phyloP scores from a whole-genome alignment of 2,113 vertebrate genomes.

The Elanus axillaris region DNA sequence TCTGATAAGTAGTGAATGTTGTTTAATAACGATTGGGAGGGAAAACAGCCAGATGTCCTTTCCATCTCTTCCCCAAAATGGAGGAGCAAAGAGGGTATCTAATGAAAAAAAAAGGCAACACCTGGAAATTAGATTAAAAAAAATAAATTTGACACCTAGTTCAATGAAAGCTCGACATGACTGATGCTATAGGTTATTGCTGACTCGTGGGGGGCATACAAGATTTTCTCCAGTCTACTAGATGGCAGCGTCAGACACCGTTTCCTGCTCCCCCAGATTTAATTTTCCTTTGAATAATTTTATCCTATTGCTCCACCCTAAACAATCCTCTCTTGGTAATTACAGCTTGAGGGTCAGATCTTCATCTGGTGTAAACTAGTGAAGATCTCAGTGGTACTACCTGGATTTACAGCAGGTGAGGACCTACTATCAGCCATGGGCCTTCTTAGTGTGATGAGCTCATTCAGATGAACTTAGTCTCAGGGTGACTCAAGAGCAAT shows the following conservation, averaged over 20 bases:
- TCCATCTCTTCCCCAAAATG: background rate
- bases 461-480: background rate
- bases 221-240: background rate
- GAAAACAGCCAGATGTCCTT: background rate
- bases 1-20: background rate
- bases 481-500: background rate
- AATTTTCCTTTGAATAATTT: background rate
- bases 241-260: background rate
- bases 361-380: background rate
- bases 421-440: background rate
- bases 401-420: background rate
- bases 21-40: background rate
- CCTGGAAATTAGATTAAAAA: background rate
- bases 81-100: background rate
- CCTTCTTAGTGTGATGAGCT: background rate
- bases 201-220: background rate
- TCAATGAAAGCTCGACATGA: background rate
- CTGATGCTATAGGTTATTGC: background rate
- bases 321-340: background rate
- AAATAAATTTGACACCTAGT: background rate
- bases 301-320: background rate
- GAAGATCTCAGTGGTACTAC: background rate
- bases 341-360: slow-evolving; percentile 24
- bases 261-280: background rate
- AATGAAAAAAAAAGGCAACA: background rate